Evolutionary conservation across 2,797 vertebrate species (phyloP), one percentile per base, ranked within the genome.

Genomic region (Esox masquinongy): DNA sequence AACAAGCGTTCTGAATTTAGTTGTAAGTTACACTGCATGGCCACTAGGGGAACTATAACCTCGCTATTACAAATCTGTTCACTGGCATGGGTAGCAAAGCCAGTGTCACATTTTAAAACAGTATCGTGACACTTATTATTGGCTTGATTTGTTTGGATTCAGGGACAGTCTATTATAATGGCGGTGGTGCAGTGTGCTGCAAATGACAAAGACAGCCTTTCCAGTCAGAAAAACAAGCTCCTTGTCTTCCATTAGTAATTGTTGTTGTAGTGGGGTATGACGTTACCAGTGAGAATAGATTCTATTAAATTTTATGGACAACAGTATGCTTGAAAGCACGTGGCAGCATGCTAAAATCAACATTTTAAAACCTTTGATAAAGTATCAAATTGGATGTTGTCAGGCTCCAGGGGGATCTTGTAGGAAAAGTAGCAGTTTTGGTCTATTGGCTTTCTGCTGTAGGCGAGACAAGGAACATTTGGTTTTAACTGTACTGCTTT

Each of bases 41-140:
- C 89, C 94, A 91, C 86, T 56, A 91, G 93, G 87, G 92, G 91
- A 80, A 7, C 79, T 78, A 79, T 64, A n/a, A 68, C 1, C 66
- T 83, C 1, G 80, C 16, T 19, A 1, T 19, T 36, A 5, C 53
- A 49, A 0, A 50, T 6, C 50, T 24, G 43, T 36, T 67, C 9
- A 61, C n/a, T 24, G 53, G 53, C 53, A 22, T n/a, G 3, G 53
- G 19, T 56, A n/a, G 53, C 19, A 22, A 56, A 24, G n/a, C n/a
- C 56, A 61, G 22, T 24, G 24, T 61, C 12, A 61, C 9, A 61
- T 61, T 11, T 3, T 24, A 24, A 14, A 47, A 47, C 43, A 14
- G 9, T 43, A 43, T 7, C 5, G 9, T 61, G 56, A 61, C 56
- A 12, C n/a, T 6, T 36, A 29, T 66, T 66, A 2, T 67, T 67